Evolutionary conservation across 2,888 invertebrate genomes (phyloP), one percentile per base, ranked within the genome.

Genomic region (Clostera curtula): DNA sequence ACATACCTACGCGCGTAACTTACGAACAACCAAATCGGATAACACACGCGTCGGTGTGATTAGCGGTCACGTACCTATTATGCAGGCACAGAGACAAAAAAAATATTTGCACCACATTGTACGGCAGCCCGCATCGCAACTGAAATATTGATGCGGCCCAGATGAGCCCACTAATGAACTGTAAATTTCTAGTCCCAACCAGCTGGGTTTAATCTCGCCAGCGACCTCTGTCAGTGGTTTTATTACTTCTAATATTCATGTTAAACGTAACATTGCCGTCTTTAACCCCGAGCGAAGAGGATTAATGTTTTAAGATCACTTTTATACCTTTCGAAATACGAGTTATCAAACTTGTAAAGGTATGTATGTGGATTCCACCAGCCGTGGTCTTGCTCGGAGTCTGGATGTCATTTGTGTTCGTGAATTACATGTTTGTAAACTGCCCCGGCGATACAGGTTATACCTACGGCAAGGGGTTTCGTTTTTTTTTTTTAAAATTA

Each of bases 141-240:
- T 42, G 24, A 48, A 47, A 42, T 38, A 44, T 37, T 34, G 25
- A 47, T 37, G 28, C 21, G 13, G 19, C 21, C 27, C 29, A 40
- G 34, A 42, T 43, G 48, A 45, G 23, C 35, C 24, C 14, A 10
- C 22, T 42, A 44, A 44, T 42, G 34, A 48, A 48, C 45, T 27
- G 5, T 24, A 42, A 39, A 36, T 34, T 24, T 40, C 43, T 36
- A 27, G 29, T 43, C 32, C 21, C 29, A 29, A 25, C 31, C 21
- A 17, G 33, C 23, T 23, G 20, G 12, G 35, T 23, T 30, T 37
- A 34, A 37, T 35, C 35, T 24, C 7, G 29, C 19, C 22, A 22
- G 15, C 24, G 19, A 33, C 36, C 39, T 29, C 33, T 25, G 36
- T 43, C 31, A 29, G 43, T 27, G 35, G 42, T 32, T 41, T 37